These are phyloP conservation scores for Diarsia dahlii DNA, from an alignment of 2,888 invertebrate genomes.

Conservation along the genomic window DNA sequence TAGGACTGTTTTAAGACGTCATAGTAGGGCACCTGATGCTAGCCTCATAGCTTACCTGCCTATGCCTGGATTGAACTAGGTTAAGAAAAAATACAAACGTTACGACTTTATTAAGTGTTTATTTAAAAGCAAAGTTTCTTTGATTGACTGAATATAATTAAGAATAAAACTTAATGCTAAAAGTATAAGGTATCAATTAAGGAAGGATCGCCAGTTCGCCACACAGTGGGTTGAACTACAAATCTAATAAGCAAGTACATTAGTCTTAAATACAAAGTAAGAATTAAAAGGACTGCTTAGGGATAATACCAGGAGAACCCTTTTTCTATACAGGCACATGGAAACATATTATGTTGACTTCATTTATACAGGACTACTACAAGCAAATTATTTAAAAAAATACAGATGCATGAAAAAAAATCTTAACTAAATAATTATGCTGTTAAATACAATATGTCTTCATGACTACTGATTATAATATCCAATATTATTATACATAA, in stretches of 20 bases:
- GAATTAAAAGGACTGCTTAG: neutral
- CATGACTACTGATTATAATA: neutral
- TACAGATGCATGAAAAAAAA: too few species aligned
- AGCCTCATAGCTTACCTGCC: too few species aligned
- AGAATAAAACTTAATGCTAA: neutral
- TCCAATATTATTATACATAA: too few species aligned
- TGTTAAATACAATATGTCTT: neutral
- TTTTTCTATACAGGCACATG: neutral
- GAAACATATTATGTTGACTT: too few species aligned
- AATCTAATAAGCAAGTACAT: neutral
- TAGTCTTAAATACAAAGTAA: neutral
- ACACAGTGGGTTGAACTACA: neutral
- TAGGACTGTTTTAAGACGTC: too few species aligned
- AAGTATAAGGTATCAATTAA: neutral
- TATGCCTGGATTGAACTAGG: neutral
- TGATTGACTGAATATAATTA: neutral
- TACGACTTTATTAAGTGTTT: neutral
- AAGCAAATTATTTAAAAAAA: neutral
- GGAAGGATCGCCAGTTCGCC: neutral
- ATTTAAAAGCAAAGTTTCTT: neutral
- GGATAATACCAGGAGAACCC: neutral
- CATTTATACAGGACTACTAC: neutral
- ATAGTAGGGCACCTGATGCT: too few species aligned
- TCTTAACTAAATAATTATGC: neutral
- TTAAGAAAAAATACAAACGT: neutral